Evolutionary conservation across 2,113 vertebrate genomes (phyloP).

Genomic region (Polypterus bichir): DNA sequence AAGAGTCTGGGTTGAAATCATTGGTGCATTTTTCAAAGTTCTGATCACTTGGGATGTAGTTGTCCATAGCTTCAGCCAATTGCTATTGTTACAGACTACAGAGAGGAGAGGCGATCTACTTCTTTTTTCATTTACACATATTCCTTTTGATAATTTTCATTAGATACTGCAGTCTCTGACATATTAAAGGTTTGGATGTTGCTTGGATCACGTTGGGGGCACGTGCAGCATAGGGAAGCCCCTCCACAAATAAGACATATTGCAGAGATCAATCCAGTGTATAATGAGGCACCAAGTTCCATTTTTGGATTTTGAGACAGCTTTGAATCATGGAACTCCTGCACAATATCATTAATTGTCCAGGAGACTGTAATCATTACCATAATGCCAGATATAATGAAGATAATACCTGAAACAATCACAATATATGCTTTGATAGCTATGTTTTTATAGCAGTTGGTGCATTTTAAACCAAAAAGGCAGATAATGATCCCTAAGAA

Average conservation of each 20-base stretch:
- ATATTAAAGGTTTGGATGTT: too few relatives aligned
- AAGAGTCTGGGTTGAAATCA: too few relatives aligned
- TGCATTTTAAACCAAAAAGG: constrained; percentile 85
- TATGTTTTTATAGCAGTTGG: constrained; percentile 72
- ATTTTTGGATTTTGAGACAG: constrained; percentile 68
- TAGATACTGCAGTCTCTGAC: too few relatives aligned
- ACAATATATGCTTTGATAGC: constrained; percentile 70
- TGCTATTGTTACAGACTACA: too few relatives aligned
- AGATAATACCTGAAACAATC: constrained; percentile 68
- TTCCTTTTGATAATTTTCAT: too few relatives aligned
- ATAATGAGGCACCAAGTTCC: constrained; percentile 88
- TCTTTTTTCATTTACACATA: too few relatives aligned
- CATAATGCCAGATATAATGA: constrained; percentile 75
- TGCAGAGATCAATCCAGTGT: constrained; percentile 87
- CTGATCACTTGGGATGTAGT: too few relatives aligned
- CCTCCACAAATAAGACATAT: constrained; percentile 80
- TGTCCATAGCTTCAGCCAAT: too few relatives aligned
- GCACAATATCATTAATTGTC: constrained; percentile 88
- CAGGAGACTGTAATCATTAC: constrained; percentile 84
- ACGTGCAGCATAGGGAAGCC: constrained; percentile 74
- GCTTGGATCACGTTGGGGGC: constrained; percentile 41
- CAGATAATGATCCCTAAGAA: constrained; percentile 79
- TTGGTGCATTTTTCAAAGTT: too few relatives aligned
- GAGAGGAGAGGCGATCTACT: too few relatives aligned
- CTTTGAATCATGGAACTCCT: constrained; percentile 80